These are phyloP conservation scores for Hypotaenidia philippensis DNA, from an alignment of 2,797 vertebrate genomes.

Conservation along the genomic window DNA sequence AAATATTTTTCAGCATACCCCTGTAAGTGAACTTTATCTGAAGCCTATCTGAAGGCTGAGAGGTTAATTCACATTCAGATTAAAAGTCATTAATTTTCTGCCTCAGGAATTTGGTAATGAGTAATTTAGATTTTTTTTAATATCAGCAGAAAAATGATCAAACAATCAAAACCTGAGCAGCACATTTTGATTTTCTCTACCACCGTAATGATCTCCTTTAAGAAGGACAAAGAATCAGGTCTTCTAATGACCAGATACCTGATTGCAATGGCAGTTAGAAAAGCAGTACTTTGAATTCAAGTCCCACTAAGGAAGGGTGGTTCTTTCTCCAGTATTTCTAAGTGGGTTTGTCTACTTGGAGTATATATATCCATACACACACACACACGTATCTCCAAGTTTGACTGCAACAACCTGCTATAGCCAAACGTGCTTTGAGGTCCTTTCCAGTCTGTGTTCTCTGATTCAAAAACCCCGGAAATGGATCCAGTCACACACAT, in stretches of 20 bases:
- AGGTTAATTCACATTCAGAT: background rate
- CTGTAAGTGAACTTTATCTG: background rate
- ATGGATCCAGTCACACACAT: rapidly evolving
- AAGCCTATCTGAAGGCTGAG: background rate
- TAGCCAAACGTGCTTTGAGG: background rate
- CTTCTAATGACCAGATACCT: background rate
- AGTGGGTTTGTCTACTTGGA: background rate
- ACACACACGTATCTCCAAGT: background rate
- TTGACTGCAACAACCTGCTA: background rate
- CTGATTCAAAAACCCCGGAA: background rate
- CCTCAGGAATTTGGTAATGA: background rate
- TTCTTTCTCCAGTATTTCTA: background rate
- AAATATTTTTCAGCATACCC: background rate
- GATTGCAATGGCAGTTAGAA: background rate
- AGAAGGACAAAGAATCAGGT: background rate
- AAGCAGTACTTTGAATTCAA: background rate
- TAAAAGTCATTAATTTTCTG: background rate
- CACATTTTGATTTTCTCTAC: background rate
- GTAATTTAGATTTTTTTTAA: background rate
- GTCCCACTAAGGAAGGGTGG: background rate
- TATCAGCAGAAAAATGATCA: background rate
- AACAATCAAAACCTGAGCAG: background rate
- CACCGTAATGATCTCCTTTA: background rate
- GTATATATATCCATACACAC: background rate
- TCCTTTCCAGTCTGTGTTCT: background rate